These are phyloP conservation scores for Brachionus sp. DNA, from an alignment of 1,140 invertebrate genomes.

Conservation along the genomic window DNA sequence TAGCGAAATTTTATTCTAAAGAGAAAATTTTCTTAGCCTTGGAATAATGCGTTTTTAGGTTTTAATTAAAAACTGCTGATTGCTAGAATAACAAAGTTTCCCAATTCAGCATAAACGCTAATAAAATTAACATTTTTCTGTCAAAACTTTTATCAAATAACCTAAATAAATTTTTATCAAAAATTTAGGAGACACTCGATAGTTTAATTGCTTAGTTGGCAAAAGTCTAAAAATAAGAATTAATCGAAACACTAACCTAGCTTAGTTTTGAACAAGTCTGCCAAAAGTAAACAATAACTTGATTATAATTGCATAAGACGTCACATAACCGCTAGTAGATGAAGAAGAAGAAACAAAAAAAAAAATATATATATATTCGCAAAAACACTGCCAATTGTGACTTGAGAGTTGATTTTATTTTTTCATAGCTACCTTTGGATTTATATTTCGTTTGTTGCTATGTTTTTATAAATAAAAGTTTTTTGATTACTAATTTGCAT, in stretches of 20 bases:
- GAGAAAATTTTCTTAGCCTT: background rate
- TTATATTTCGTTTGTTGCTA: background rate
- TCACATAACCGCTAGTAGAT: background rate
- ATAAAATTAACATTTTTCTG: background rate
- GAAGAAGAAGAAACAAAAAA: background rate
- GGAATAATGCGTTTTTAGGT: no score
- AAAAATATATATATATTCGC: background rate
- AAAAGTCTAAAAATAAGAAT: background rate
- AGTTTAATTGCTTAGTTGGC: background rate
- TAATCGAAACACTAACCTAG: background rate
- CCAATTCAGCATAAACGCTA: background rate
- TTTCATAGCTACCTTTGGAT: background rate
- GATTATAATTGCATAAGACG: background rate
- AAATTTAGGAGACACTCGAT: background rate
- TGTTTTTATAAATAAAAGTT: background rate
- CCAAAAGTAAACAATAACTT: background rate
- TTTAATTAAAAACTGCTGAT: background rate
- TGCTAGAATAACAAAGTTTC: background rate
- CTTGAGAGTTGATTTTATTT: background rate
- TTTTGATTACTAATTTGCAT: background rate
- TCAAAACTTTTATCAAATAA: background rate
- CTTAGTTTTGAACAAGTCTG: background rate
- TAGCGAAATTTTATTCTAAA: background rate
- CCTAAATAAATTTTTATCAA: background rate
- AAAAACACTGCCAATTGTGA: background rate